phyloP scores from a whole-genome alignment of 1,140 invertebrate genomes.

The Acarapis woodi region DNA sequence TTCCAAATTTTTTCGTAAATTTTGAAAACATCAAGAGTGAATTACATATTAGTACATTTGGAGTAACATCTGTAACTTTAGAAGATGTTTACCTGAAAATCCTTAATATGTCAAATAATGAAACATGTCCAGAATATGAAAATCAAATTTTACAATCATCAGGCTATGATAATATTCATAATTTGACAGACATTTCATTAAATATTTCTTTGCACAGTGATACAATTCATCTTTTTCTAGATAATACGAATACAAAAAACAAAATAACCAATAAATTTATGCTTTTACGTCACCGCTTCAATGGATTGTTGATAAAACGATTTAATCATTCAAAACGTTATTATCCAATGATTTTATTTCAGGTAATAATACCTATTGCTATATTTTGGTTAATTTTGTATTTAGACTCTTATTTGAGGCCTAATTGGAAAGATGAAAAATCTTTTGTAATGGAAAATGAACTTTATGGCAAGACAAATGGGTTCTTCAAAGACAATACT shows the following conservation, averaged over 20 bases:
- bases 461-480: background rate
- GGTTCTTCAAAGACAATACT: background rate
- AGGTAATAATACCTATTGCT: slow-evolving; percentile 10
- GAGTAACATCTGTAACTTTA: slow-evolving; percentile 45
- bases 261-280: too few species aligned
- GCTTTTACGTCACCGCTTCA: slow-evolving; percentile 6
- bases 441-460: too few species aligned
- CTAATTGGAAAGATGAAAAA: too few species aligned
- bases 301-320: slow-evolving; percentile 11
- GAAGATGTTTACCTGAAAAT: slow-evolving; percentile 74
- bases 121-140: too few species aligned
- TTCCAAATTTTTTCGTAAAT: slow-evolving; percentile 23
- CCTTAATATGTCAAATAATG: too few species aligned
- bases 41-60: slow-evolving; percentile 37
- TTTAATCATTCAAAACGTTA: slow-evolving; percentile 12
- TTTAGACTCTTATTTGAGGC: too few species aligned
- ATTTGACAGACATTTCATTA: too few species aligned
- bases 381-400: slow-evolving; percentile 6
- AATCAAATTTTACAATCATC: too few species aligned
- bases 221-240: too few species aligned
- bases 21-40: slow-evolving; percentile 27
- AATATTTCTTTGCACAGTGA: too few species aligned
- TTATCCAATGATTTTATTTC: slow-evolving; percentile 8
- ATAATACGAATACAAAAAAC: too few species aligned
- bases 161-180: too few species aligned